phyloP scores from a whole-genome alignment of 1,140 invertebrate genomes.

The Steinernema khuongi region DNA sequence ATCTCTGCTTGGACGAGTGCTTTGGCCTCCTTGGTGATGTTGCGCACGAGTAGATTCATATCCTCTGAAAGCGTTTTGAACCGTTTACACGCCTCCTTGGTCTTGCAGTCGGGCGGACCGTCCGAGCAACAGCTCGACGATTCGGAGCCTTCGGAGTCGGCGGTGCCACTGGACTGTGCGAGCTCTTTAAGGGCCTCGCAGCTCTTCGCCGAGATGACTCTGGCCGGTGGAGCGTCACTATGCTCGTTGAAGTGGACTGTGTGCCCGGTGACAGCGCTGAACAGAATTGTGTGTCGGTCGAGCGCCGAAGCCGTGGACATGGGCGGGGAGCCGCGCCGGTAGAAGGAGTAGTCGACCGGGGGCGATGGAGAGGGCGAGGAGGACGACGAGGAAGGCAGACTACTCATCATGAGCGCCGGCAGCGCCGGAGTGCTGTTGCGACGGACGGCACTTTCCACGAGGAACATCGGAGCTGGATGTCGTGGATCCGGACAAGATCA shows the following conservation, averaged over 20 bases:
- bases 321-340: not conserved
- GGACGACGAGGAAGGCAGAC: not conserved
- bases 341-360: not conserved
- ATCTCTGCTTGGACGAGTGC: constrained; percentile 2
- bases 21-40: constrained; percentile 1
- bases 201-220: not conserved
- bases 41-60: not conserved
- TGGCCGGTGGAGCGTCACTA: not conserved
- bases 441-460: not conserved
- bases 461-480: not conserved
- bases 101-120: not conserved
- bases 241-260: not conserved
- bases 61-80: not conserved
- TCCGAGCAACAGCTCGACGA: not conserved
- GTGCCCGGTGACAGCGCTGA: not conserved
- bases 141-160: not conserved
- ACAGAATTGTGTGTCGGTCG: not conserved
- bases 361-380: not conserved
- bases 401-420: not conserved
- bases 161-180: not conserved
- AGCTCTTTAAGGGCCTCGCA: not conserved
- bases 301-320: not conserved
- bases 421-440: not conserved
- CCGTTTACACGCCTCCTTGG: not conserved
- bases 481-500: not conserved